Evolutionary conservation across 2,888 invertebrate species (phyloP).

Genomic region (Malthinus flaveolus): DNA sequence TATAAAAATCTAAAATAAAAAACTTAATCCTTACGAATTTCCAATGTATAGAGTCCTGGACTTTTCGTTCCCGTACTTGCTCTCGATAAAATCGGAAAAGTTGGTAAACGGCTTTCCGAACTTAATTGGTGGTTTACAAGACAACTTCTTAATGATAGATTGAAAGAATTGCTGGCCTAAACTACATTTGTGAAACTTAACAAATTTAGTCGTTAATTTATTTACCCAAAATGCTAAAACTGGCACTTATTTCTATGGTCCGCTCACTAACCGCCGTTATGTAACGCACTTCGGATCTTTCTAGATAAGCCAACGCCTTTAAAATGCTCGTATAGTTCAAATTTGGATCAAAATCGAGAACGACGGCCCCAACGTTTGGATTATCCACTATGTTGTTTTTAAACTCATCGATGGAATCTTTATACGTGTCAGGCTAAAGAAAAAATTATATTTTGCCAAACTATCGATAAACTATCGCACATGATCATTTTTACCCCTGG

Average conservation of each 20-base stretch:
- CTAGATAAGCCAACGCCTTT: background rate
- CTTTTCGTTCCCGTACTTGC: background rate
- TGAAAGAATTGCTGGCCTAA: background rate
- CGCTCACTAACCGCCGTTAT: background rate
- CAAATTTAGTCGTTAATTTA: background rate
- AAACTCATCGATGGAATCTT: background rate
- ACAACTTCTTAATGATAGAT: background rate
- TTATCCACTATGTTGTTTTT: background rate
- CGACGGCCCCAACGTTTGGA: background rate
- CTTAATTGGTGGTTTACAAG: constrained; percentile 1
- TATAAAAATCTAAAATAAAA: background rate
- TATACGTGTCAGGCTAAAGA: background rate
- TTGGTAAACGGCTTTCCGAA: background rate
- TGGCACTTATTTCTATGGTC: background rate
- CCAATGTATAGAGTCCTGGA: constrained; percentile 1
- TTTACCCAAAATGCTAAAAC: background rate
- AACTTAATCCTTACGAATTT: background rate
- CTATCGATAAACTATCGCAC: background rate
- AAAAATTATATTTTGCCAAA: background rate
- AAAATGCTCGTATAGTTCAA: background rate
- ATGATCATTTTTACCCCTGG: background rate
- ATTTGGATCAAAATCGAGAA: background rate
- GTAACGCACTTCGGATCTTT: background rate
- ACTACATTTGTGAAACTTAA: too few species aligned
- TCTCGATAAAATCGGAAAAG: background rate